Evolutionary conservation across 2,113 vertebrate genomes (phyloP), one percentile per base, ranked within the genome.

Genomic region (Anolis sagrei): DNA sequence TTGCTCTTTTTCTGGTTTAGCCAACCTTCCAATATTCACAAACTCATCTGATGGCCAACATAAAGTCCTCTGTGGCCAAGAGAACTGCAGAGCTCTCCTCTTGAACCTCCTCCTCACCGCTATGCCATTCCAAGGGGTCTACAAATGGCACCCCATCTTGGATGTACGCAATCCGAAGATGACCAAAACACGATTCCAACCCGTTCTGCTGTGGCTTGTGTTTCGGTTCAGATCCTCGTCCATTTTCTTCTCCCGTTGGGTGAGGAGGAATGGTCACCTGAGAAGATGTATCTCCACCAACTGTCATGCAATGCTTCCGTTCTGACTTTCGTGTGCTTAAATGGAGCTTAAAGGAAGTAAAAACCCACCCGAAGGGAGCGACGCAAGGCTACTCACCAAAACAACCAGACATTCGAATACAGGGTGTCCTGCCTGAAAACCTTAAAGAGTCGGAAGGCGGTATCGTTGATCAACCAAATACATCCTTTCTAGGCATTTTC

Each of bases 21-120:
- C 9, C 32, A 75, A 44, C 16, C 27, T 74, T 48, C 39, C 11
- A 7, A 32, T 44, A 21, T 81, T 44, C 69, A 34, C 4, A 2
- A 62, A 13, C 19, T 13, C 6, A 2, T 54, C 27, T 10, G 69
- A 11, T 13, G 23, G 6, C 25, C 2, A 9, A 23, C n/a, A 14
- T 36, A n/a, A 21, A 1, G 6, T 44, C 80, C n/a, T 7, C 36
- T 58, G 34, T 0, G n/a, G 39, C 58, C 23, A 2, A 23, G 21
- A 39, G 54, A 27, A 34, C 34, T 61, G 11, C 16, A 51, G 34
- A n/a, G 7, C 61, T 18, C 1, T 3, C 34, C 32, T 19, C 64
- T 2, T 7, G 76, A 58, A 58, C 90, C 79, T 89, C 89, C 90
- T 54, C 89, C n/a, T 70, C 89, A 68, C 84, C 16, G 39, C 54